Base-by-base conservation (phyloP, 2,888 invertebrate genomes). In the Trissolcus brochymenae region DNA sequence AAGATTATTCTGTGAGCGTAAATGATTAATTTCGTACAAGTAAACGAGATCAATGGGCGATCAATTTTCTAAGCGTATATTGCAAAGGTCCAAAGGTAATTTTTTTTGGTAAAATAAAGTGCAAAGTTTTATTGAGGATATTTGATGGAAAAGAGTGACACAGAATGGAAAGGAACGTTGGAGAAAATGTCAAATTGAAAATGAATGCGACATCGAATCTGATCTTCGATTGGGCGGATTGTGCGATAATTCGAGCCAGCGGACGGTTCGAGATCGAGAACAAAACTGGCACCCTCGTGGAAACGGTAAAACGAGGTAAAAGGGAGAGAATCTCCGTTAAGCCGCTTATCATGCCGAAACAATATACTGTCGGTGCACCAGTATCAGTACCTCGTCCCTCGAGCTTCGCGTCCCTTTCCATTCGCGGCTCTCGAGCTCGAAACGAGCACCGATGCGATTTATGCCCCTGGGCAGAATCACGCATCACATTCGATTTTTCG, bases 321-420 rank as follows among this genome's bases (percentile, higher is more conserved):
- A 75, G 77, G 68, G 79, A 80, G 82, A 82, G 82, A 86, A 88
- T 87, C 86, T 87, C 85, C 85, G 88, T 88, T 89, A 88, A 89
- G 89, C 88, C 87, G 89, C 89, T 89, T 89, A 89, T 89, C 89
- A 88, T 88, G 87, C 88, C 88, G 87, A 88, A 89, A 88, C 89
- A 88, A 89, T 88, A 88, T 87, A 88, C 86, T 88, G 86, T 88
- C 83, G 88, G 88, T 89, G 88, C 87, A 88, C 87, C 88, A 88
- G 88, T 88, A 88, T 88, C 88, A 87, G 85, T 87, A 82, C 84
- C 83, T 82, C 83, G 82, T 84, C 83, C 84, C 80, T 80, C 72
- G 49, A 59, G n/a, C 60, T 51, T 11, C 54, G 51, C 65, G 53
- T 66, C 56, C 62, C 53, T 70, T 66, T 73, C 70, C 61, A 61